Evolutionary conservation across 2,113 vertebrate species (phyloP).

Genomic region (Oreochromis aureus): DNA sequence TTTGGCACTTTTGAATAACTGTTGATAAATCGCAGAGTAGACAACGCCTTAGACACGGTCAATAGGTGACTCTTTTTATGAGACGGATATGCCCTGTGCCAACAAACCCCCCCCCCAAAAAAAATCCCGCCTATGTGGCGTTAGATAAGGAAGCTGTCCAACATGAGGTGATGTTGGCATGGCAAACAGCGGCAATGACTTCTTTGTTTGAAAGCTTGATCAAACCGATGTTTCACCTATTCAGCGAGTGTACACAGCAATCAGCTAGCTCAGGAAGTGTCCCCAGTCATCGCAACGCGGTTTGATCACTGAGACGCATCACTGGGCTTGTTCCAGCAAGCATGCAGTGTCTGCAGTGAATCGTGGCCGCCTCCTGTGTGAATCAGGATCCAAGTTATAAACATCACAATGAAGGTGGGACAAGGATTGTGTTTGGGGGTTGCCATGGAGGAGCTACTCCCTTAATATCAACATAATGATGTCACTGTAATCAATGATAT

Average conservation of each 20-base stretch:
- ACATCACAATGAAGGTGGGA: neutral
- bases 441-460: neutral
- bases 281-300: neutral
- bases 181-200: neutral
- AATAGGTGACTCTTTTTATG: slow-evolving; percentile 2
- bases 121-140: neutral
- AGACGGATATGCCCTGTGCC: neutral
- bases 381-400: slow-evolving; percentile 11
- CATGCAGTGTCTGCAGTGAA: neutral
- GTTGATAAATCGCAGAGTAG: neutral
- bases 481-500: neutral
- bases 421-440: neutral
- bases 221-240: neutral
- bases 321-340: slow-evolving; percentile 1
- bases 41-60: neutral
- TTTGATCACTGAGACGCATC: neutral
- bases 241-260: neutral
- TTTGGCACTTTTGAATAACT: neutral
- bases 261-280: neutral
- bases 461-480: neutral
- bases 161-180: neutral
- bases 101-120: neutral
- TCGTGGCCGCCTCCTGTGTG: neutral
- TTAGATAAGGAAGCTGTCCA: neutral
- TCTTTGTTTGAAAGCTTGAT: neutral